These are phyloP conservation scores for Andricus quercusramuli DNA, from an alignment of 2,888 invertebrate genomes.

Conservation along the genomic window DNA sequence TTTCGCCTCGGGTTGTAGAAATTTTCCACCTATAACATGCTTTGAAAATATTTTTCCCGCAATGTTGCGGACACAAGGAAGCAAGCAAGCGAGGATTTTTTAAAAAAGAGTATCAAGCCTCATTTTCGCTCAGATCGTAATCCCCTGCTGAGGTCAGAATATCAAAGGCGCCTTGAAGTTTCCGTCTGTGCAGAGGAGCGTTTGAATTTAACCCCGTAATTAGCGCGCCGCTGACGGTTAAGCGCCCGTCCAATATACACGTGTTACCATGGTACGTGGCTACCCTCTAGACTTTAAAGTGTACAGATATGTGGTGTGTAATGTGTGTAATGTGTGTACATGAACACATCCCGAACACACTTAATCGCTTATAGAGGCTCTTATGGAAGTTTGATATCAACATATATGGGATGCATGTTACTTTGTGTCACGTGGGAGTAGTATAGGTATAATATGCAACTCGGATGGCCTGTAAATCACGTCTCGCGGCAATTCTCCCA, in stretches of 20 bases:
- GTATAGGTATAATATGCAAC: not conserved
- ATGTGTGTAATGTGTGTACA: not conserved
- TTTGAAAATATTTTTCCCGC: no score
- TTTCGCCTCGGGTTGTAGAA: no score
- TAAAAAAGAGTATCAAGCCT: no score
- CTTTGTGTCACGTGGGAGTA: not conserved
- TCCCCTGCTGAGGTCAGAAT: not conserved
- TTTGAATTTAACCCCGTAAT: slow-evolving; percentile 27
- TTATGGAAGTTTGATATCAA: not conserved
- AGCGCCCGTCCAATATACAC: slow-evolving; percentile 19
- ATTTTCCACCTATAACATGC: no score
- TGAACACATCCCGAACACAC: not conserved
- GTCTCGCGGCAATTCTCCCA: no score
- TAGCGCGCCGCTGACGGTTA: slow-evolving; percentile 16
- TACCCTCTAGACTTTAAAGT: not conserved
- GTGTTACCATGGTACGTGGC: slow-evolving; percentile 9
- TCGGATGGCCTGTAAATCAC: not conserved
- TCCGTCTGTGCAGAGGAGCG: not conserved
- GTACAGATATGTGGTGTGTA: not conserved
- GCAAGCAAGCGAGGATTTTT: no score
- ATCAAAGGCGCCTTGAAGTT: slow-evolving; percentile 30
- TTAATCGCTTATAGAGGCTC: slow-evolving; percentile 13
- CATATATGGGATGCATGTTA: not conserved
- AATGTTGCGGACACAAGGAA: no score
- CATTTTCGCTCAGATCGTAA: not conserved